Base-by-base conservation (phyloP, 2,113 vertebrate species). In the Tupaia tana region DNA sequence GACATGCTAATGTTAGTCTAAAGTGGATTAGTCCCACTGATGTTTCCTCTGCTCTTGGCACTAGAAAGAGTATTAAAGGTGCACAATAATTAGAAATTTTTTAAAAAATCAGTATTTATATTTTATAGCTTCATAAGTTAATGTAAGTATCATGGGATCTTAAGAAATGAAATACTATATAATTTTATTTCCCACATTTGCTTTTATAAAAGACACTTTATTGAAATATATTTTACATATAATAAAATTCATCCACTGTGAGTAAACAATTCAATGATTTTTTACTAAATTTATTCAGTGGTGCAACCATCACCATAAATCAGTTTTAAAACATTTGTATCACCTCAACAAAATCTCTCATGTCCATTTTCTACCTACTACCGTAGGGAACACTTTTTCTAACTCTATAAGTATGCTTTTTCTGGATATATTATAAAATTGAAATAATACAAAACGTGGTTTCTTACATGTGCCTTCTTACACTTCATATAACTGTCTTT, bases 161-260 rank as follows among this genome's bases (percentile, higher is more conserved):
- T 75, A 56, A 61, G 92, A 92, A 92, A 85, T 9, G 89, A 54
- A 74, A 71, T 67, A 27, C 70, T 59, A 74, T 25, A 67, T 66
- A 90, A 90, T 81, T 77, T 88, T 78, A 86, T 61, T 90, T 59
- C 70, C 27, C 2, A 78, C 18, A 78, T 79, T 67, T 77, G 27
- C 18, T 82, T 79, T 85, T 67, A 43, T 56, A 64, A 84, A 91
- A 93, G 66, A 75, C 3, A 90, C 3, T 71, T 84, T 25, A 66
- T 7, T 92, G 56, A 85, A 52, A 95, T 10, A 95, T 6, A 70
- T 86, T 70, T 95, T 77, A 67, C 81, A 81, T 67, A 86, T 86
- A 90, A 96, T 97, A 86, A 90, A 86, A 86, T 88, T 95, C 67
- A 97, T n/a, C 89, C 34, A 66, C 25, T 24, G 0, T 77, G 81